Evolutionary conservation across 2,113 vertebrate genomes (phyloP).

Genomic region (Crotophaga sulcirostris): DNA sequence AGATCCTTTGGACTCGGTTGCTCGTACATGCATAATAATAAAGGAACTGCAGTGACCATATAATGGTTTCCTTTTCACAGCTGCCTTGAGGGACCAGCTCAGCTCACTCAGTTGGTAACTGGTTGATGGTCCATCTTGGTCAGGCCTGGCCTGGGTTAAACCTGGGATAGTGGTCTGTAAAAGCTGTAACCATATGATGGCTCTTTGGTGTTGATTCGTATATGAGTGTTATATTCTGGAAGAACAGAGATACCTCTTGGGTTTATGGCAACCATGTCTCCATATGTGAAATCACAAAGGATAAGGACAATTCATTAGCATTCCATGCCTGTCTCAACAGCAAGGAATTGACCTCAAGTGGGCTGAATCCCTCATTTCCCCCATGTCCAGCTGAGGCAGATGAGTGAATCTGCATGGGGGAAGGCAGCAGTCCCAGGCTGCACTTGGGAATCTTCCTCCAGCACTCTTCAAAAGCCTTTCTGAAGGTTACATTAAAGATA

Average conservation of each 20-base stretch:
- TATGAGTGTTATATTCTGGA: neutral
- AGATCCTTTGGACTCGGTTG: neutral
- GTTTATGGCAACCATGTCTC: neutral
- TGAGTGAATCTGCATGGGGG: rapidly evolving
- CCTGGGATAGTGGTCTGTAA: rapidly evolving
- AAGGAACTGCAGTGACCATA: neutral
- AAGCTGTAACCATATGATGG: neutral
- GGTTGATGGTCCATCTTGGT: neutral
- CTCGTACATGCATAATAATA: neutral
- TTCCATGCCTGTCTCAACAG: neutral
- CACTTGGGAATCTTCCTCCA: neutral
- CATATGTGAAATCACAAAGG: neutral
- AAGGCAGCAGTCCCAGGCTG: neutral
- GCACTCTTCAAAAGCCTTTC: neutral
- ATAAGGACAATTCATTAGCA: neutral
- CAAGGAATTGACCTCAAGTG: neutral
- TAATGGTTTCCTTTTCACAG: neutral
- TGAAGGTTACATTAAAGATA: neutral
- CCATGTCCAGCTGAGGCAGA: neutral
- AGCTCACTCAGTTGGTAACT: neutral
- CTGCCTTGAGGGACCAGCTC: neutral
- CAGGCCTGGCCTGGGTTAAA: neutral
- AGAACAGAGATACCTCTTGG: neutral
- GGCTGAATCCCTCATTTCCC: neutral
- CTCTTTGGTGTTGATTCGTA: neutral